phyloP scores from a whole-genome alignment of 2,113 vertebrate species.

The Nycticryphes semicollaris region DNA sequence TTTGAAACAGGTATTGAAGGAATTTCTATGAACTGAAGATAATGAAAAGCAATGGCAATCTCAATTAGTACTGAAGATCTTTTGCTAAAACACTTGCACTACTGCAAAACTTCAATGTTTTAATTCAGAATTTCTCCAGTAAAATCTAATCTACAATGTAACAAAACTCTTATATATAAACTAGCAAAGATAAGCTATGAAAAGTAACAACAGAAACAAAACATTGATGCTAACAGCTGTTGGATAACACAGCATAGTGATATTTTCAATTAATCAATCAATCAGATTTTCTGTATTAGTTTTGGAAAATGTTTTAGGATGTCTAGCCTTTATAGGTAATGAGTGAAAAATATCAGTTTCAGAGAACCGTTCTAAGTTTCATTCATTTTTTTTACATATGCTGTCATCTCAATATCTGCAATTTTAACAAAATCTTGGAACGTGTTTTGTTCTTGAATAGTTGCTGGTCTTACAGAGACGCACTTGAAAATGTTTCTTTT shows the following conservation, averaged over 20 bases:
- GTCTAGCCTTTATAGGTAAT: neutral
- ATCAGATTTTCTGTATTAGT: neutral
- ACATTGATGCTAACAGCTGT: neutral
- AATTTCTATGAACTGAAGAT: neutral
- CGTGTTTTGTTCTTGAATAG: constrained; percentile 83
- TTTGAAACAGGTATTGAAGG: neutral
- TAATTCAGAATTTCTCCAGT: neutral
- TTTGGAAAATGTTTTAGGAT: neutral
- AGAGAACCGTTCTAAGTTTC: constrained; percentile 75
- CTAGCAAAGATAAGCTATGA: neutral
- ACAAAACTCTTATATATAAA: neutral
- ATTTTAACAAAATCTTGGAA: constrained; percentile 83
- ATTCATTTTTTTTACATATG: constrained; percentile 73
- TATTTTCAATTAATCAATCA: neutral
- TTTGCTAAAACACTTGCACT: neutral
- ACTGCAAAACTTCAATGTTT: neutral
- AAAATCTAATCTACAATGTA: neutral
- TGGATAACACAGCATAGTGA: neutral
- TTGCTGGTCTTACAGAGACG: constrained; percentile 86
- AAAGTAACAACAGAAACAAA: neutral
- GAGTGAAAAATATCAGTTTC: neutral
- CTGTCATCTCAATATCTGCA: constrained; percentile 84
- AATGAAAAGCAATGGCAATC: neutral
- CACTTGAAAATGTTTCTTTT: constrained; percentile 85
- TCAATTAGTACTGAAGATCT: neutral